Base-by-base conservation (phyloP, 2,888 invertebrate genomes). In the Macrophya annulata region DNA sequence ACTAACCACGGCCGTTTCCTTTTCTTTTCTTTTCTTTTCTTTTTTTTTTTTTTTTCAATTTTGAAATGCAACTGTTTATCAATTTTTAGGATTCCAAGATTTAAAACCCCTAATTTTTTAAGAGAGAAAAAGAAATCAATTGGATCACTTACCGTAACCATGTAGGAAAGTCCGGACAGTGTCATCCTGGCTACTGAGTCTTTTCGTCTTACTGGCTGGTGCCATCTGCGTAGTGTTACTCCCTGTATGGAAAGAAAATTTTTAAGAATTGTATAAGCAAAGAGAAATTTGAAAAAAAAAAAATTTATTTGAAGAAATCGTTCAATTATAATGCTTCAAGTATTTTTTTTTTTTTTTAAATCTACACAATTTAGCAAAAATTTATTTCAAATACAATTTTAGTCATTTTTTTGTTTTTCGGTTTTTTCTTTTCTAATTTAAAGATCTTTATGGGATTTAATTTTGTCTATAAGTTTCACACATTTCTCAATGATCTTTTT, bases 141-240 rank as follows among this genome's bases (percentile, higher is more conserved):
- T 4, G 43, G 31, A 51, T 45, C 12, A 95, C 96, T 96, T 92
- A 97, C 97, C 94, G 96, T 96, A 90, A 97, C 96, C 92, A 97
- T 96, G 93, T 96, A 97, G 90, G 97, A 96, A 85, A 97, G 94
- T 87, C 97, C 97, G 89, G 96, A 96, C 93, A 97, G 95, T 40
- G 97, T 97, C 95, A 98, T 97, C 90, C 96, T 95, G 65, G 97
- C 96, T 51, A 98, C 98, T 87, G 97, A 97, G 90, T 97, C 97
- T 94, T 97, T 97, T 92, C 96, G 95, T 62, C 95, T 92, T 10
- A 95, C 93, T 3, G 94, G 91, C 90, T 91, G 91, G 84, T 93
- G 93, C 92, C 93, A 93, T 90, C 92, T 92, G 89, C 93, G 91
- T 86, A 93, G 88, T 85, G 92, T 93, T 76, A 95, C 95, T 88